Percentiles rank a stretch among this genome's conserved stretches.
phyloP scores from a whole-genome alignment of 2,113 vertebrate genomes.

The Donacobius atricapilla region DNA sequence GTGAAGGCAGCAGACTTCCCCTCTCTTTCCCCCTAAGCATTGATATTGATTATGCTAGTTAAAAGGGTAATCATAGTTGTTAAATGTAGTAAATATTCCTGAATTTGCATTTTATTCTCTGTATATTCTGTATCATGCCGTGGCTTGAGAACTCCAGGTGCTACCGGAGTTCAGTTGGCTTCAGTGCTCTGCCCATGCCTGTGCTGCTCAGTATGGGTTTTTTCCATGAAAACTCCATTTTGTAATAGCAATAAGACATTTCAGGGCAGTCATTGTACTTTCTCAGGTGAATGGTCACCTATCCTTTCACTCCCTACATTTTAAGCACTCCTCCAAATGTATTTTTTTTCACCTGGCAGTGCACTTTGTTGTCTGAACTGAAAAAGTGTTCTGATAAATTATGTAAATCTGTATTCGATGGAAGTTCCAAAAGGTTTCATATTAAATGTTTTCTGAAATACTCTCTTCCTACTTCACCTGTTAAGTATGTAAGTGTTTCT shows the following conservation, averaged over 20 bases:
- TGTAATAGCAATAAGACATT: conserved; percentile 67
- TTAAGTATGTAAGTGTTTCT: conserved; percentile 50
- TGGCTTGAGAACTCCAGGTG: conserved; percentile 33
- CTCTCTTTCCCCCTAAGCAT: conserved; percentile 5
- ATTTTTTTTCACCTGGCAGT: conserved; percentile 32
- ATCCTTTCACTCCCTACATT: not conserved
- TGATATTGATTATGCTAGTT: conserved; percentile 49
- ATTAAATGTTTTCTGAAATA: conserved; percentile 66
- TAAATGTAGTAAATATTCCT: conserved; percentile 58
- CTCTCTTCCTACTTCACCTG: conserved; percentile 54
- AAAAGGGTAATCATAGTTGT: conserved; percentile 35
- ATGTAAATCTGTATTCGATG: conserved; percentile 56
- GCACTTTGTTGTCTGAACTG: conserved; percentile 55
- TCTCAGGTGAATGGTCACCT: conserved; percentile 55
- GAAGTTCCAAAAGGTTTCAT: conserved; percentile 60
- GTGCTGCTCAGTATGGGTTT: conserved; percentile 36
- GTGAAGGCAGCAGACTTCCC: conserved; percentile 42
- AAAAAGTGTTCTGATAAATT: conserved; percentile 47
- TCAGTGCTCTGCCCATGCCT: conserved; percentile 41
- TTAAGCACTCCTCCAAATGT: conserved; percentile 48
- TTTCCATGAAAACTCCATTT: conserved; percentile 33
- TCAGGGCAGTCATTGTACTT: conserved; percentile 52
- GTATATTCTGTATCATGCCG: conserved; percentile 42
- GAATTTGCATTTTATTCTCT: conserved; percentile 54
- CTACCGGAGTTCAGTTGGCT: not conserved